Percentiles rank a stretch among this genome's conserved stretches.
Evolutionary conservation across 2,113 vertebrate genomes (phyloP).

Genomic region (Sebastes schlegelii): DNA sequence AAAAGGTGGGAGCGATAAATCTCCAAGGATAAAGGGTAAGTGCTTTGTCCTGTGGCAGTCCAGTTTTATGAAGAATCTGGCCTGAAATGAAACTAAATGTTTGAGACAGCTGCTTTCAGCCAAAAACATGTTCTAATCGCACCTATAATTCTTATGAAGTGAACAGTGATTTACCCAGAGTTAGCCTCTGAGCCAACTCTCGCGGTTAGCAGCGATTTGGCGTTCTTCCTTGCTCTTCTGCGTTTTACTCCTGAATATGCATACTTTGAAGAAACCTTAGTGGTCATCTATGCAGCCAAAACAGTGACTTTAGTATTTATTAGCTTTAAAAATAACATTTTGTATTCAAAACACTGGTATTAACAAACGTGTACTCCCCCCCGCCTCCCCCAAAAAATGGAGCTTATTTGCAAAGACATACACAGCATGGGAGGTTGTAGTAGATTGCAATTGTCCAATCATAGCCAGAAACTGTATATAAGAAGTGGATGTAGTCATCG

Average conservation of each 20-base stretch:
- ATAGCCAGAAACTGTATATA: too few species aligned
- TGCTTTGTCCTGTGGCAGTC: slow-evolving; percentile 11
- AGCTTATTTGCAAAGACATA: too few species aligned
- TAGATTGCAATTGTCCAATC: neutral
- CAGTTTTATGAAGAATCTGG: slow-evolving; percentile 32
- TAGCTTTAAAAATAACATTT: neutral
- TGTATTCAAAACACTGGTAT: too few species aligned
- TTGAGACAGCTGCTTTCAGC: slow-evolving; percentile 17
- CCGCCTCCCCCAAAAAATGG: too few species aligned
- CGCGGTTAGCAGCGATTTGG: slow-evolving; percentile 4
- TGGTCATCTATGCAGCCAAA: too few species aligned
- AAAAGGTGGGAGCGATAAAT: slow-evolving; percentile 11
- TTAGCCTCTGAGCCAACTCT: neutral
- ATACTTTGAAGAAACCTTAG: neutral
- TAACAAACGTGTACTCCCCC: too few species aligned
- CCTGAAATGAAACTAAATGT: slow-evolving; percentile 19
- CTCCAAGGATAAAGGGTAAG: neutral
- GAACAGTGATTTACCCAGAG: slow-evolving; percentile 30
- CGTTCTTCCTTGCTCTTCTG: neutral
- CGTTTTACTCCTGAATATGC: slow-evolving; percentile 13
- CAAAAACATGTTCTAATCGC: slow-evolving; percentile 38
- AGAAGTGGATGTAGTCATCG: too few species aligned
- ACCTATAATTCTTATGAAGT: slow-evolving; percentile 38
- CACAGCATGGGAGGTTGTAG: neutral
- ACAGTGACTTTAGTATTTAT: neutral